A percentile compares a stretch with the other conserved stretches of the same genome.
These are phyloP conservation scores for Eubasilissa splendida DNA, from an alignment of 2,888 invertebrate species.

Conservation along the genomic window DNA sequence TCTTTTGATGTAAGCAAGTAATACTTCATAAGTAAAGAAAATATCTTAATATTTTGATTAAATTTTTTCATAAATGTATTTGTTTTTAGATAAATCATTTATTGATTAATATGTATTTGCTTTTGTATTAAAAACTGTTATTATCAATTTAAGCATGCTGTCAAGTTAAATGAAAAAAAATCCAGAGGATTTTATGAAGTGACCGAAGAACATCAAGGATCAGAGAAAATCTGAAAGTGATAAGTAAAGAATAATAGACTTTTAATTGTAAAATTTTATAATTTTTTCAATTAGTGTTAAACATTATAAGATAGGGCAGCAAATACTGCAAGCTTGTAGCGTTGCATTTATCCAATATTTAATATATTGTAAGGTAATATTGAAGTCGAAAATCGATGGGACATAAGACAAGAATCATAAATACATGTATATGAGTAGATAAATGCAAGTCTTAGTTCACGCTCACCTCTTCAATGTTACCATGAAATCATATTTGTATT, in stretches of 20 bases:
- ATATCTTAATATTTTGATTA: slow-evolving; percentile 15
- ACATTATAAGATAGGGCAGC: slow-evolving; percentile 54
- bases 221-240: slow-evolving; percentile 58
- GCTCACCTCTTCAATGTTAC: slow-evolving; percentile 57
- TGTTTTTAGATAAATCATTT: slow-evolving; percentile 19
- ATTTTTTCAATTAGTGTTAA: slow-evolving; percentile 57
- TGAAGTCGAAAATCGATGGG: slow-evolving; percentile 47
- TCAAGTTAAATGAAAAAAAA: slow-evolving; percentile 40
- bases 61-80: slow-evolving; percentile 24
- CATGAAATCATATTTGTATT: slow-evolving; percentile 49
- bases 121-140: slow-evolving; percentile 28
- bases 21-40: slow-evolving; percentile 9
- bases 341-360: slow-evolving; percentile 55
- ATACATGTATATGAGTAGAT: slow-evolving; percentile 49
- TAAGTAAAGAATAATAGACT: slow-evolving; percentile 58
- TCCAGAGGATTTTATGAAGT: slow-evolving; percentile 47
- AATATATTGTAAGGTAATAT: slow-evolving; percentile 56
- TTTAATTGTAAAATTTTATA: slow-evolving; percentile 58
- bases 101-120: slow-evolving; percentile 18
- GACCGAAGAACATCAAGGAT: slow-evolving; percentile 58
- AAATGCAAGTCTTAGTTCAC: slow-evolving; percentile 49
- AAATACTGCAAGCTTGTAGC: slow-evolving; percentile 56
- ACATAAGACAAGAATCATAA: slow-evolving; percentile 40
- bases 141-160: slow-evolving; percentile 51
- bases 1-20: slow-evolving; percentile 30